These are phyloP conservation scores for Thymelicus acteon DNA, from an alignment of 2,888 invertebrate species.

Conservation along the genomic window DNA sequence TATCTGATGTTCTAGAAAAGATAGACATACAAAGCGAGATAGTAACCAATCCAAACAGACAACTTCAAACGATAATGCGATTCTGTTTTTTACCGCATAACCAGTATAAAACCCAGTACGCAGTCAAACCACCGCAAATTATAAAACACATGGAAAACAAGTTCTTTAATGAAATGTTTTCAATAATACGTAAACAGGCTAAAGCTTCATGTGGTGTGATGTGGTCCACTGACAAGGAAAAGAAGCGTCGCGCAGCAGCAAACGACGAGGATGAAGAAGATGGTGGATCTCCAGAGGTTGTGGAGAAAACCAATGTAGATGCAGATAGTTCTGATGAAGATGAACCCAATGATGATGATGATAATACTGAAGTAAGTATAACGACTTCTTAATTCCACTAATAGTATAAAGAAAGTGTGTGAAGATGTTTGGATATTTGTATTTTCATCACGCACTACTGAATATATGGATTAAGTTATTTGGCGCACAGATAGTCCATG, in stretches of 20 bases:
- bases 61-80: constrained; percentile 87
- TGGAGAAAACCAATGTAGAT: constrained; percentile 84
- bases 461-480: no score
- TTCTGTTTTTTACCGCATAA: constrained; percentile 90
- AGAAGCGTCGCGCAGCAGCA: constrained; percentile 54
- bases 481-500: no score
- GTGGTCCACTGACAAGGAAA: constrained; percentile 80
- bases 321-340: constrained; percentile 87
- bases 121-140: constrained; percentile 88
- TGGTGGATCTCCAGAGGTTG: constrained; percentile 51
- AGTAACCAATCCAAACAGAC: constrained; percentile 80
- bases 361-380: constrained; percentile 60
- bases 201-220: constrained; percentile 80
- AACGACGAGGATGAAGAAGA: constrained; percentile 71
- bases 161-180: constrained; percentile 89
- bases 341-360: constrained; percentile 73
- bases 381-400: neutral
- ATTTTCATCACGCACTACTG: no score
- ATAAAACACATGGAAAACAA: constrained; percentile 89
- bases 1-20: constrained; percentile 91
- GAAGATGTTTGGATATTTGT: no score
- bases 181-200: constrained; percentile 84
- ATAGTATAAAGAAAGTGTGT: no score
- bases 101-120: constrained; percentile 89
- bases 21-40: constrained; percentile 86